Evolutionary conservation across 2,113 vertebrate species (phyloP).

Genomic region (Amblyopsis rosae): DNA sequence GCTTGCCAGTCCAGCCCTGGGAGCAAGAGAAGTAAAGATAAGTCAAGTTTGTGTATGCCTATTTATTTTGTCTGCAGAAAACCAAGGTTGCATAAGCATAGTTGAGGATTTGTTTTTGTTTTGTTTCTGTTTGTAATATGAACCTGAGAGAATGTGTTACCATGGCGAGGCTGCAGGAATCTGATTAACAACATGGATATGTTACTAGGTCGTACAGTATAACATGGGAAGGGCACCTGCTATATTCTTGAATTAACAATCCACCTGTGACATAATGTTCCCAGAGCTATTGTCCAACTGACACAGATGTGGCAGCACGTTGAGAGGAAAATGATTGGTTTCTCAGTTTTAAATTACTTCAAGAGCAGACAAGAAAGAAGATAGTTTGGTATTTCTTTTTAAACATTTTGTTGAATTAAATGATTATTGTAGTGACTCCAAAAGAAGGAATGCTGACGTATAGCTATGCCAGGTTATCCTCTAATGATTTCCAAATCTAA

Average conservation of each 20-base stretch:
- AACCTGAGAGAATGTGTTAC: constrained; percentile 41
- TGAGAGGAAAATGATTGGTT: constrained; percentile 6
- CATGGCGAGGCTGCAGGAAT: neutral
- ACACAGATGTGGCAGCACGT: neutral
- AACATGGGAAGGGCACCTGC: neutral
- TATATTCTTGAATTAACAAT: constrained; percentile 1
- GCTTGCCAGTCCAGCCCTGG: too few relatives aligned
- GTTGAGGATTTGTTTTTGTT: constrained; percentile 3
- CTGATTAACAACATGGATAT: constrained; percentile 37
- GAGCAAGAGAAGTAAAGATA: too few relatives aligned
- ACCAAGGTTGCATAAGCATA: neutral
- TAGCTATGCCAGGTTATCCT: neutral
- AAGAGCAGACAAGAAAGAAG: too few relatives aligned
- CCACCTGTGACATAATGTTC: neutral
- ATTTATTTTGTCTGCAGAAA: too few relatives aligned
- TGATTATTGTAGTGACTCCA: neutral
- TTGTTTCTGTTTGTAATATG: constrained; percentile 27
- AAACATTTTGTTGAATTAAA: neutral
- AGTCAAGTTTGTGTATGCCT: too few relatives aligned
- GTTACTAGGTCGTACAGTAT: constrained; percentile 10
- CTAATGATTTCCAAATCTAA: too few relatives aligned
- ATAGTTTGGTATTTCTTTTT: too few relatives aligned
- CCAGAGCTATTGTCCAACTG: neutral
- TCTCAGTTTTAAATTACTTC: neutral
- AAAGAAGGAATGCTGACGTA: neutral